Evolutionary conservation across 2,888 invertebrate species (phyloP).

Genomic region (Rhagonycha lutea): DNA sequence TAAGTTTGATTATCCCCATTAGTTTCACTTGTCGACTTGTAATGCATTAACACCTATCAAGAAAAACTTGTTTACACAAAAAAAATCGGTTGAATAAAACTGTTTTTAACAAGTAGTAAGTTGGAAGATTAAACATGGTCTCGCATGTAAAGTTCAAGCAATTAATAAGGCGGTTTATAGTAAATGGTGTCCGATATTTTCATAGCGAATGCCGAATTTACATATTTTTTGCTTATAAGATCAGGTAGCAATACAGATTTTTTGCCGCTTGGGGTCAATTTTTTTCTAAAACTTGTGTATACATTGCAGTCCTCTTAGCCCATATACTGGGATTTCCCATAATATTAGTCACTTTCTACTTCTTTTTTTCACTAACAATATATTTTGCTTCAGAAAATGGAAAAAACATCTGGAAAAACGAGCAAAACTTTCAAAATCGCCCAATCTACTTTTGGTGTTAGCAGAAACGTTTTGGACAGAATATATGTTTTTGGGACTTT

Average conservation of each 20-base stretch:
- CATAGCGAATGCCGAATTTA: neutral
- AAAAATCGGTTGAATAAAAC: neutral
- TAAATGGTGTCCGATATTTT: neutral
- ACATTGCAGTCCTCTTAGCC: neutral
- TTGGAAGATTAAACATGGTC: neutral
- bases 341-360: neutral
- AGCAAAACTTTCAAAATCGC: slow-evolving; percentile 61
- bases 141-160: neutral
- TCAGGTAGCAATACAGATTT: neutral
- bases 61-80: neutral
- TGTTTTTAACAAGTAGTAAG: neutral
- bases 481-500: slow-evolving; percentile 64
- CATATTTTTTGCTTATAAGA: too few species aligned
- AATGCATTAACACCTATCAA: neutral
- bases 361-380: neutral
- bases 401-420: slow-evolving; percentile 64
- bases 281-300: neutral
- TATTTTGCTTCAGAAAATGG: slow-evolving; percentile 64
- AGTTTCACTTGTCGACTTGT: neutral
- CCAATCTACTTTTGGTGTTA: slow-evolving; percentile 68
- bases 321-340: too few species aligned
- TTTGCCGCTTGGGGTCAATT: neutral
- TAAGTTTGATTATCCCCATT: neutral
- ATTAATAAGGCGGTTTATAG: neutral
- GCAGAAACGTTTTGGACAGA: slow-evolving; percentile 71